phyloP scores from a whole-genome alignment of 2,797 vertebrate genomes.

The Bradypus variegatus region DNA sequence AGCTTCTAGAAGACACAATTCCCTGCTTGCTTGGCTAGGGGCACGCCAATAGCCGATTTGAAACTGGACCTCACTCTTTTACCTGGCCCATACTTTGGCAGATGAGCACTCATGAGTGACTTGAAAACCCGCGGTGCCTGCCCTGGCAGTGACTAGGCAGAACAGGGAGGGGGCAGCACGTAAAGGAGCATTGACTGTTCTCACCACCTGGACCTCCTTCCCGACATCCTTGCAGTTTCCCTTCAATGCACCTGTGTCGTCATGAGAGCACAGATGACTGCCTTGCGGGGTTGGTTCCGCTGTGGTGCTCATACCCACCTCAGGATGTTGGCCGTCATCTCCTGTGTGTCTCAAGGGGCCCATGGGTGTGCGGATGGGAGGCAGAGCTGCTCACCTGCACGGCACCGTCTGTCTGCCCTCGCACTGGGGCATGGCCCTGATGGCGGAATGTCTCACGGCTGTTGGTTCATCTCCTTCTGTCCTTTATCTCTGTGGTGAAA shows the following conservation, averaged over 20 bases:
- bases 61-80: neutral
- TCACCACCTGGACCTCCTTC: too few species aligned
- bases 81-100: neutral
- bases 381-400: neutral
- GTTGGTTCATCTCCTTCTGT: neutral
- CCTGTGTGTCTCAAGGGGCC: neutral
- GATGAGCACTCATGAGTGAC: neutral
- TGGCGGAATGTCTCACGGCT: neutral
- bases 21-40: neutral
- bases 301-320: neutral
- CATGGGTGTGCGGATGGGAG: too few species aligned
- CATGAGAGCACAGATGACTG: neutral
- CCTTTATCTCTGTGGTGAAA: neutral
- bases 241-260: rapidly evolving
- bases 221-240: neutral
- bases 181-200: neutral
- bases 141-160: rapidly evolving
- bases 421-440: neutral
- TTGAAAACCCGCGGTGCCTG: neutral
- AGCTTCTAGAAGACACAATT: neutral
- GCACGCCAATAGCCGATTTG: rapidly evolving
- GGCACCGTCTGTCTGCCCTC: neutral
- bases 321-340: neutral
- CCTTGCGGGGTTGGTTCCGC: neutral
- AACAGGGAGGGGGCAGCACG: too few species aligned